Percentiles rank a stretch among this genome's conserved stretches.
These are phyloP conservation scores for Battus philenor DNA, from an alignment of 1,140 invertebrate species.

Conservation along the genomic window DNA sequence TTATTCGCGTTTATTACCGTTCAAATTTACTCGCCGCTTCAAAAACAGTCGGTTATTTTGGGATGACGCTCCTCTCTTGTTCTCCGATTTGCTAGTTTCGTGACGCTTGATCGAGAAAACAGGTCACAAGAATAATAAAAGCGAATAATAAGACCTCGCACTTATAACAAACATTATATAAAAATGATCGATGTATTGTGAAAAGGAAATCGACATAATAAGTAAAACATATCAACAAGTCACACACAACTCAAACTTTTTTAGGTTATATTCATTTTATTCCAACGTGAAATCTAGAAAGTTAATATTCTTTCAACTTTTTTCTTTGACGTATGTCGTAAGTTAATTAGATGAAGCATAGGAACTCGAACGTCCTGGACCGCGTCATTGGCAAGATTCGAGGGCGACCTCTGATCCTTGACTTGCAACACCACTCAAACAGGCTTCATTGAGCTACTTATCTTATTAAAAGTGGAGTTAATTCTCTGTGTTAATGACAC, in stretches of 20 bases:
- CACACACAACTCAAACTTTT: no score
- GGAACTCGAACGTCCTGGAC: conserved; percentile 1
- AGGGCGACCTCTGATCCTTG: conserved; percentile 30
- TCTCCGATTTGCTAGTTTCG: conserved; percentile 39
- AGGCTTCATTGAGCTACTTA: conserved; percentile 34
- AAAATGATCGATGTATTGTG: no score
- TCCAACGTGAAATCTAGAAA: no score
- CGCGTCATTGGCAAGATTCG: conserved; percentile 15
- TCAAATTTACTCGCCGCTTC: conserved; percentile 44
- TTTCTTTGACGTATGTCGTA: no score
- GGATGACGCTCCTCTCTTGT: conserved; percentile 40
- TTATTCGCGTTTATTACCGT: conserved; percentile 41
- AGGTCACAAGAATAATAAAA: conserved; percentile 38
- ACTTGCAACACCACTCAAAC: conserved; percentile 26
- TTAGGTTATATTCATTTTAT: no score
- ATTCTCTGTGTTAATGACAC: conserved; percentile 19
- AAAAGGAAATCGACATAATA: no score
- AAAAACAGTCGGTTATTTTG: conserved; percentile 47
- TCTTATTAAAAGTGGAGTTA: conserved; percentile 25
- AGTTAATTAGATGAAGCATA: conserved; percentile 11
- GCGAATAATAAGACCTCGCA: no score
- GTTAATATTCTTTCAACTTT: conserved; percentile 6
- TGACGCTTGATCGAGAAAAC: conserved; percentile 28
- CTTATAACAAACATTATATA: no score
- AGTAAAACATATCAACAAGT: no score